Percentiles rank a stretch among this genome's conserved stretches.
phyloP scores from a whole-genome alignment of 2,888 invertebrate species.

The Diadromus collaris region DNA sequence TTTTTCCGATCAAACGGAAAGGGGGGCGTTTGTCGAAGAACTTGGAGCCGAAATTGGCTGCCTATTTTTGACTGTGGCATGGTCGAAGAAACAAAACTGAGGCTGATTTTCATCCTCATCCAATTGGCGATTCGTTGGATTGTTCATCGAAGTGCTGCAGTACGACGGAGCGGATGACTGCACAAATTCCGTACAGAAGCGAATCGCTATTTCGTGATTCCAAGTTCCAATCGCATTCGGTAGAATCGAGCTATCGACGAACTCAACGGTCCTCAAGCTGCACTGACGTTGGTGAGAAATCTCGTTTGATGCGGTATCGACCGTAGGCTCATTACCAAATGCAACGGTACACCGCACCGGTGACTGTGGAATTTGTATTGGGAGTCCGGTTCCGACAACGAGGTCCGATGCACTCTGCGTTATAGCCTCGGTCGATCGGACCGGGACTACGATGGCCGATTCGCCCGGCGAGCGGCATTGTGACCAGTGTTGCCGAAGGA shows the following conservation, averaged over 20 bases:
- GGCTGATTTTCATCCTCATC: too few species aligned
- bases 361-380: conserved; percentile 3
- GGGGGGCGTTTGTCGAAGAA: too few species aligned
- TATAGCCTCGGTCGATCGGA: conserved; percentile 33
- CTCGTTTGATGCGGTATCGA: conserved; percentile 30
- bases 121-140: too few species aligned
- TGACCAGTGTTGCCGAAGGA: conserved; percentile 7
- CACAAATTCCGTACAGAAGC: neutral
- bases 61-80: too few species aligned
- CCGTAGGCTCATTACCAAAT: conserved; percentile 40
- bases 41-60: too few species aligned
- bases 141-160: too few species aligned
- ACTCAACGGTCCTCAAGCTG: neutral
- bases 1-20: too few species aligned
- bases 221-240: neutral
- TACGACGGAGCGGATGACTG: neutral
- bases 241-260: neutral
- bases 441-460: conserved; percentile 9
- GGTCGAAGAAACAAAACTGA: too few species aligned
- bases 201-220: neutral
- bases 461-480: neutral
- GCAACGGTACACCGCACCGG: conserved; percentile 15
- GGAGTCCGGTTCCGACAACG: neutral
- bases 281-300: conserved; percentile 1
- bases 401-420: conserved; percentile 12